Evolutionary conservation across 1,140 invertebrate species (phyloP).

Genomic region (Drosophila paulistorum): DNA sequence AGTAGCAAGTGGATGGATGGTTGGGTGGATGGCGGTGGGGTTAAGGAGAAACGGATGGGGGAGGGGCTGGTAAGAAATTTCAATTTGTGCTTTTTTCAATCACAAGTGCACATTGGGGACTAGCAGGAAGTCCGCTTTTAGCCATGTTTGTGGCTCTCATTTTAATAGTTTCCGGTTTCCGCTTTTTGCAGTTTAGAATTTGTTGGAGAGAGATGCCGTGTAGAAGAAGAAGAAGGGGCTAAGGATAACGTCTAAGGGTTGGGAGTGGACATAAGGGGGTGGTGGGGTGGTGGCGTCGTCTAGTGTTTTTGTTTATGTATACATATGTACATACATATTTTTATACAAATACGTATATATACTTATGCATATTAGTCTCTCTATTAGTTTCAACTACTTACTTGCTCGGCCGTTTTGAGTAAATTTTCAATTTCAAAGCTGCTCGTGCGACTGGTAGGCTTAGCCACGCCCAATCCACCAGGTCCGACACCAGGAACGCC

Average conservation of each 20-base stretch:
- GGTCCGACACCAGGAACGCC: slow-evolving; percentile 46
- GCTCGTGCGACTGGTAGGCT: slow-evolving; percentile 91
- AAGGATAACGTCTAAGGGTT: background rate
- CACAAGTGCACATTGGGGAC: slow-evolving; percentile 65
- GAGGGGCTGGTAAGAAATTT: slow-evolving; percentile 50
- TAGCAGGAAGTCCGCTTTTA: slow-evolving; percentile 20
- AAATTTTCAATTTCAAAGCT: slow-evolving; percentile 96
- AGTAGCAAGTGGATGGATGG: too few species aligned
- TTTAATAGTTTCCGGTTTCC: slow-evolving; percentile 80
- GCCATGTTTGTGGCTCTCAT: slow-evolving; percentile 67
- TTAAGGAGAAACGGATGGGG: background rate
- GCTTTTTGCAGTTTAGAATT: slow-evolving; percentile 71
- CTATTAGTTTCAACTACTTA: slow-evolving; percentile 57
- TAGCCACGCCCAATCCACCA: slow-evolving; percentile 78
- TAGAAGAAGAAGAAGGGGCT: background rate
- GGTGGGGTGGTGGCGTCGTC: slow-evolving; percentile 11
- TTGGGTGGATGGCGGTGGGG: slow-evolving; percentile 7
- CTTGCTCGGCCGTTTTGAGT: slow-evolving; percentile 88
- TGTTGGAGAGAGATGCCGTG: background rate
- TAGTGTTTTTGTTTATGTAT: slow-evolving; percentile 14
- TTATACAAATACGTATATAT: too few species aligned
- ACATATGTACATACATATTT: background rate
- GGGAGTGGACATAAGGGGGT: slow-evolving; percentile 5
- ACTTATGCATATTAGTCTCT: slow-evolving; percentile 1
- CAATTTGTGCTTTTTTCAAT: slow-evolving; percentile 80